These are phyloP conservation scores for Zosterops borbonicus DNA, from an alignment of 2,113 vertebrate species.

Conservation along the genomic window DNA sequence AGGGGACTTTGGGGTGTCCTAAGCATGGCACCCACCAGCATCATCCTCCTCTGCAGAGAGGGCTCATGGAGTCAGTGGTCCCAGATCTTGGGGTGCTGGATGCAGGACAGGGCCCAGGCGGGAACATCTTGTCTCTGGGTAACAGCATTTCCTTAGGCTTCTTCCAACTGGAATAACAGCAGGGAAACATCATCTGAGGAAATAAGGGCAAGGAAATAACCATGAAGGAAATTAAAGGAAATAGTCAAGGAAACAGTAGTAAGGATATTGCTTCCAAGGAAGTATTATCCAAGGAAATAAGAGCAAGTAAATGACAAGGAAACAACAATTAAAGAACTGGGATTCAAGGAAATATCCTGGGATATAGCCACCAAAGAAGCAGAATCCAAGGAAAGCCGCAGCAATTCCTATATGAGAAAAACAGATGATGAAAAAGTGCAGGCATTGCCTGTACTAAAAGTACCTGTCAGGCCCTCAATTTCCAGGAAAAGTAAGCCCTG, in stretches of 20 bases:
- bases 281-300: background rate
- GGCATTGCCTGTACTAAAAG: background rate
- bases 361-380: background rate
- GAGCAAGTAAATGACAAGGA: background rate
- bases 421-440: background rate
- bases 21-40: background rate
- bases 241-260: background rate
- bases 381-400: background rate
- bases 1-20: background rate
- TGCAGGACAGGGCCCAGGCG: background rate
- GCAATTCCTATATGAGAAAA: background rate
- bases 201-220: background rate
- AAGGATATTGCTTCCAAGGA: background rate
- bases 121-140: background rate
- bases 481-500: background rate
- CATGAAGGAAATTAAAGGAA: background rate
- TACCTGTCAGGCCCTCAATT: background rate
- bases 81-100: background rate
- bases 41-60: background rate
- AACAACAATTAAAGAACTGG: background rate
- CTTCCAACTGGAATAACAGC: background rate
- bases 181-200: background rate
- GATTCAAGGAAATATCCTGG: background rate
- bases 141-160: background rate
- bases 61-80: background rate